Evolutionary conservation across 2,113 vertebrate genomes (phyloP).

Genomic region (Calyptomena viridis): DNA sequence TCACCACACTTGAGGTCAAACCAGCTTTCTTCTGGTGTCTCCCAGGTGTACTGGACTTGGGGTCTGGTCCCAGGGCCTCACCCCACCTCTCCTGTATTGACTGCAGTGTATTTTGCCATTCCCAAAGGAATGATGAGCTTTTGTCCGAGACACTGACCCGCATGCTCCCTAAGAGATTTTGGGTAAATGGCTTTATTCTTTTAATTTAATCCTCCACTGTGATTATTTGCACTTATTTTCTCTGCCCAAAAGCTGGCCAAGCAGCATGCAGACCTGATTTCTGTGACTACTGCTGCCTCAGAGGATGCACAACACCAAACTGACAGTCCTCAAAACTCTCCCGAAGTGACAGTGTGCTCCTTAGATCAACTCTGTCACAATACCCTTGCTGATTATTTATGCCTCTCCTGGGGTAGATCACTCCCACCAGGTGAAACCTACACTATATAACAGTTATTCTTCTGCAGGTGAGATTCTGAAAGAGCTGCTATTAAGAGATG

Average conservation of each 20-base stretch:
- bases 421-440: not conserved
- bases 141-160: not conserved
- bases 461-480: not conserved
- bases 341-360: not conserved
- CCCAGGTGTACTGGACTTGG: fast-evolving
- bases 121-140: not conserved
- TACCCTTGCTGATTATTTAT: not conserved
- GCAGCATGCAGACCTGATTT: not conserved
- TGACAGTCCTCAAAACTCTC: not conserved
- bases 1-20: not conserved
- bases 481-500: not conserved
- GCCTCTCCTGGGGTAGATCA: not conserved
- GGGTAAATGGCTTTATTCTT: not conserved
- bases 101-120: not conserved
- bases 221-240: not conserved
- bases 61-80: not conserved
- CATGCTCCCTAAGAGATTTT: not conserved
- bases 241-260: not conserved
- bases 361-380: not conserved
- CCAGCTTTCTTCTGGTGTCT: not conserved
- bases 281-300: not conserved
- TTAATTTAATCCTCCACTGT: not conserved
- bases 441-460: not conserved
- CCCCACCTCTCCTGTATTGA: not conserved
- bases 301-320: not conserved